Evolutionary conservation across 2,888 invertebrate species (phyloP).

Genomic region (Epiblema foenella): DNA sequence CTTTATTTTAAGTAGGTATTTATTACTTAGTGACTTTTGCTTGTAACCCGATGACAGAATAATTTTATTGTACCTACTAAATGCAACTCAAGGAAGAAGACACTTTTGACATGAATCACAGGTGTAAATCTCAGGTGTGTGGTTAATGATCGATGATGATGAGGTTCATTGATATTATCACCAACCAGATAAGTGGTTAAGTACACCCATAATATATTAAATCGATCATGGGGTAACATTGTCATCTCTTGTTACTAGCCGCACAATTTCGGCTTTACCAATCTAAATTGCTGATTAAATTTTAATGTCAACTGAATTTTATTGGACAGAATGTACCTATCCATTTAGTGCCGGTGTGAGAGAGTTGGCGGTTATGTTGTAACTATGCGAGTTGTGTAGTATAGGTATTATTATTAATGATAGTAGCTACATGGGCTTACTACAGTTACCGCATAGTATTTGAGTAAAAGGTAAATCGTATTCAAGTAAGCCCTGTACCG

Average conservation of each 20-base stretch:
- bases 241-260: constrained; percentile 7
- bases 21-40: too few species aligned
- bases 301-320: constrained; percentile 11
- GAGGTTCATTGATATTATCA: background rate
- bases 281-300: constrained; percentile 8
- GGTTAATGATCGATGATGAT: background rate
- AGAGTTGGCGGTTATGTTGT: constrained; percentile 23
- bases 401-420: constrained; percentile 21
- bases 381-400: constrained; percentile 27
- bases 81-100: background rate
- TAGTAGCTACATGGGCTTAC: background rate
- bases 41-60: too few species aligned
- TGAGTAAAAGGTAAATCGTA: background rate
- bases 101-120: background rate
- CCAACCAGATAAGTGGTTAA: background rate
- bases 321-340: constrained; percentile 8
- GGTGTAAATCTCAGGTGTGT: background rate
- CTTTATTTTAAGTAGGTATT: too few species aligned
- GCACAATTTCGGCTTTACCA: background rate
- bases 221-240: background rate
- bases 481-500: background rate
- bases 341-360: constrained; percentile 13
- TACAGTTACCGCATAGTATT: constrained; percentile 3
- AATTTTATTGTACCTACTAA: background rate
- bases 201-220: background rate